A percentile compares a stretch with the other conserved stretches of the same genome.
Conservation (phyloP, 1,140 invertebrate genomes). For the Laodelphax striatellus region DNA sequence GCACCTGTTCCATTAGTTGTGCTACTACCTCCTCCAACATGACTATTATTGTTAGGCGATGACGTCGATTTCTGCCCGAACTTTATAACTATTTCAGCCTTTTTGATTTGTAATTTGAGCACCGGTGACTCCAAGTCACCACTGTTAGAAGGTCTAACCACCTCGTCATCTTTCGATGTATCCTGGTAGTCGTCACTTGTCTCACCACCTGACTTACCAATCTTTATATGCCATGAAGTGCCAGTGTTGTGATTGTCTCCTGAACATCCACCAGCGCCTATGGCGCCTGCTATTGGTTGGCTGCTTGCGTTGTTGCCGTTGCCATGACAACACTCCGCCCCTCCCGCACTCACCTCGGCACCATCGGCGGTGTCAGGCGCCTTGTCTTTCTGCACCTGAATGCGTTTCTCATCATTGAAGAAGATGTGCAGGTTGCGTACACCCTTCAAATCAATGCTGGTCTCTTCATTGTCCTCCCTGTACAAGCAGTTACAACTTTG, state of each 20-base stretch:
- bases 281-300: not conserved
- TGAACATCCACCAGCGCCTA: too few relatives aligned
- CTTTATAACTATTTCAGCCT: slow-evolving; percentile 27
- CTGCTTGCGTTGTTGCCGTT: not conserved
- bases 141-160: not conserved
- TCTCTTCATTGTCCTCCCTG: slow-evolving; percentile 18
- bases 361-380: slow-evolving; percentile 10
- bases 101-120: slow-evolving; percentile 27
- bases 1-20: slow-evolving; percentile 8
- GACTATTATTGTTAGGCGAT: not conserved
- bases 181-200: too few relatives aligned
- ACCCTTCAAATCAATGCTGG: slow-evolving; percentile 26
- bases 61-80: slow-evolving; percentile 18
- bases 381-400: slow-evolving; percentile 24
- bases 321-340: not conserved
- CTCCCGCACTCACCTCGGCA: not conserved
- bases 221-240: slow-evolving; percentile 24
- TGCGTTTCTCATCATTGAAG: slow-evolving; percentile 26
- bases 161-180: not conserved
- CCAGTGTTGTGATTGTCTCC: not conserved
- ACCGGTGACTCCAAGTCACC: slow-evolving; percentile 20
- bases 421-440: slow-evolving; percentile 27
- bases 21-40: too few relatives aligned
- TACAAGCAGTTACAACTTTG: slow-evolving; percentile 3
- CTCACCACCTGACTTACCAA: slow-evolving; percentile 15